Conservation (phyloP, 1,140 invertebrate species). For the Neomicropteryx cornuta region DNA sequence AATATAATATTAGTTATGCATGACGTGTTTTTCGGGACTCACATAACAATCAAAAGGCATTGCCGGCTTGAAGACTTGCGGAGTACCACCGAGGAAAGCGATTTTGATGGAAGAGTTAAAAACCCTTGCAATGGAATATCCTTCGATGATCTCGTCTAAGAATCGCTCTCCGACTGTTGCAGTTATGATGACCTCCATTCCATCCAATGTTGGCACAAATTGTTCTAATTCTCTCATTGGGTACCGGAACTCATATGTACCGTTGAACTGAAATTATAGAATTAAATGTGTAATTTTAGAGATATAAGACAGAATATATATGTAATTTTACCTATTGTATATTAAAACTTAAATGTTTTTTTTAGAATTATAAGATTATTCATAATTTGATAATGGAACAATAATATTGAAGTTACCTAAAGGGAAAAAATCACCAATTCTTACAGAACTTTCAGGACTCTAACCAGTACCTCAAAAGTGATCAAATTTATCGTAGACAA, state of each 20-base stretch:
- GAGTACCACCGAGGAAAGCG: slow-evolving; percentile 75
- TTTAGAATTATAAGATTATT: no score
- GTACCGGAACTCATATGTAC: slow-evolving; percentile 75
- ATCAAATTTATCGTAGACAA: no score
- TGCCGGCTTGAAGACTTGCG: slow-evolving; percentile 88
- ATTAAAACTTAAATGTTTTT: no score
- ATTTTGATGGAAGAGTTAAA: slow-evolving; percentile 76
- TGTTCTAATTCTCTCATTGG: slow-evolving; percentile 66
- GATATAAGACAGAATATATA: slow-evolving; percentile 5
- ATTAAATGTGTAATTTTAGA: slow-evolving; percentile 3
- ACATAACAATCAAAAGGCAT: slow-evolving; percentile 78
- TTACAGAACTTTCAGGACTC: no score
- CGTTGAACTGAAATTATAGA: slow-evolving; percentile 60
- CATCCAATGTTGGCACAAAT: slow-evolving; percentile 54
- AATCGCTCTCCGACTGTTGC: slow-evolving; percentile 85
- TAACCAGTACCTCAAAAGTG: no score
- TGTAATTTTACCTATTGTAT: slow-evolving; percentile 4
- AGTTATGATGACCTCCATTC: slow-evolving; percentile 76
- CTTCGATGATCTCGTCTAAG: slow-evolving; percentile 75
- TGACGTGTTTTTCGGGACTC: slow-evolving; percentile 26
- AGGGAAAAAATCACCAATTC: no score
- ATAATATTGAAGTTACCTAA: no score
- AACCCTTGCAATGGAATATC: slow-evolving; percentile 76
- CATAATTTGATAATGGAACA: no score
- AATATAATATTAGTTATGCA: neutral